Conservation (phyloP, 2,888 invertebrate genomes). For the Limnephilus auricula region DNA sequence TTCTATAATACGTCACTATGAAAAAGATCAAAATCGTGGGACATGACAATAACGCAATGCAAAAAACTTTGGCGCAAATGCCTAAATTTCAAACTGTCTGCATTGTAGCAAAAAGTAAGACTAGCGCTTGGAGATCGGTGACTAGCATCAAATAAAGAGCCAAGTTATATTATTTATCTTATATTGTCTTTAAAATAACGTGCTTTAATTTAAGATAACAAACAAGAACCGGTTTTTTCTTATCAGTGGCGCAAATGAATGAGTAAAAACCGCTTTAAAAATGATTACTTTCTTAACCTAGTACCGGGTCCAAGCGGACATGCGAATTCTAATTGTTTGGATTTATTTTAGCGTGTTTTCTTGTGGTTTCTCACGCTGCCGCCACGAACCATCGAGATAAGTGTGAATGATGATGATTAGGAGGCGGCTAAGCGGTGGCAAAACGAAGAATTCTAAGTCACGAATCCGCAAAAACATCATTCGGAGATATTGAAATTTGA, state of each 20-base stretch:
- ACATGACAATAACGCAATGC: too few species aligned
- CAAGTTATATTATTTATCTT: neutral
- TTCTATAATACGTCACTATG: too few species aligned
- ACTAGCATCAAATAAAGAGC: neutral
- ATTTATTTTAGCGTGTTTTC: constrained; percentile 9
- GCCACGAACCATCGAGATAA: constrained; percentile 12
- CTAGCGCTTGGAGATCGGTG: neutral
- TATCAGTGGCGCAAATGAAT: neutral
- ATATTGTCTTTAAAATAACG: neutral
- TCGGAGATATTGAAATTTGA: too few species aligned
- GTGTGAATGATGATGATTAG: neutral
- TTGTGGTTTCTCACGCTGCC: neutral
- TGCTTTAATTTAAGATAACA: neutral
- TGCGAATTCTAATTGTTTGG: neutral
- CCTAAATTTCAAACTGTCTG: neutral
- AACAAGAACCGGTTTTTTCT: neutral
- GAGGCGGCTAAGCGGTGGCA: too few species aligned
- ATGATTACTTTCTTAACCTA: neutral
- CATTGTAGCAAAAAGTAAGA: neutral
- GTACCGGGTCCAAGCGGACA: neutral
- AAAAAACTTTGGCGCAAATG: neutral
- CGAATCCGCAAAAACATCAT: too few species aligned
- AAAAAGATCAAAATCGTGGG: too few species aligned
- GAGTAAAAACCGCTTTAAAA: neutral
- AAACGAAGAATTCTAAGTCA: too few species aligned